A percentile compares a stretch with the other conserved stretches of the same genome.
Evolutionary conservation across 1,140 invertebrate genomes (phyloP).

Genomic region (Zaprionus capensis): DNA sequence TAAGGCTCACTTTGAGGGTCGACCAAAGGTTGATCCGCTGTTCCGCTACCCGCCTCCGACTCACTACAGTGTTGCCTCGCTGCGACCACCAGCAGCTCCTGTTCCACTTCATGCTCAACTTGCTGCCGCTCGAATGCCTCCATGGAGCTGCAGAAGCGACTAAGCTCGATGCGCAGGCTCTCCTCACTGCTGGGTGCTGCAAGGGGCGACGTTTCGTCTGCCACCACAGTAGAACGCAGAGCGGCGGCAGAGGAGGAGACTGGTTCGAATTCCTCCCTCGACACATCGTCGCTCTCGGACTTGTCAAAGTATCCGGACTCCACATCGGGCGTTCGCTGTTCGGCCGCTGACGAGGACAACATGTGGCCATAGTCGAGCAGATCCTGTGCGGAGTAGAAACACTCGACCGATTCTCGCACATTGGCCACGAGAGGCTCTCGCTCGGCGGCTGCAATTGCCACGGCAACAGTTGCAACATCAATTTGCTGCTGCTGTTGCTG

Average conservation of each 20-base stretch:
- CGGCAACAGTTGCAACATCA: slow-evolving; percentile 43
- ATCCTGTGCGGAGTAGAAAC: slow-evolving; percentile 79
- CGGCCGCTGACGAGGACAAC: slow-evolving; percentile 45
- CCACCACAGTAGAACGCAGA: slow-evolving; percentile 12
- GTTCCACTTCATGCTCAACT: not conserved
- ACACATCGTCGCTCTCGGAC: slow-evolving; percentile 71
- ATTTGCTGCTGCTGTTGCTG: slow-evolving; percentile 67
- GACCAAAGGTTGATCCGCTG: slow-evolving; percentile 34
- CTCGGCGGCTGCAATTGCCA: not conserved
- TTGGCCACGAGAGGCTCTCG: slow-evolving; percentile 41
- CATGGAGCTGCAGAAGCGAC: slow-evolving; percentile 69
- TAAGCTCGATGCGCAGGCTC: slow-evolving; percentile 68
- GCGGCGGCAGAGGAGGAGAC: slow-evolving; percentile 12
- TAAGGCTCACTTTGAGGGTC: slow-evolving; percentile 61
- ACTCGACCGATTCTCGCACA: slow-evolving; percentile 77
- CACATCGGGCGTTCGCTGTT: slow-evolving; percentile 75
- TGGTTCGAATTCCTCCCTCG: slow-evolving; percentile 64
- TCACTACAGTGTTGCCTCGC: not conserved
- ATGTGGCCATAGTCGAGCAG: slow-evolving; percentile 75
- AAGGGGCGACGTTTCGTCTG: slow-evolving; percentile 9
- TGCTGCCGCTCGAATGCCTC: slow-evolving; percentile 65
- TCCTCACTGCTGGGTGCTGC: slow-evolving; percentile 55
- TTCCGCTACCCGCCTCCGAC: not conserved
- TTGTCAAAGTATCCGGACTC: slow-evolving; percentile 79
- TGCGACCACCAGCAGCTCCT: not conserved